Evolutionary conservation across 1,140 invertebrate species (phyloP).

Genomic region (Bombus fervidus): DNA sequence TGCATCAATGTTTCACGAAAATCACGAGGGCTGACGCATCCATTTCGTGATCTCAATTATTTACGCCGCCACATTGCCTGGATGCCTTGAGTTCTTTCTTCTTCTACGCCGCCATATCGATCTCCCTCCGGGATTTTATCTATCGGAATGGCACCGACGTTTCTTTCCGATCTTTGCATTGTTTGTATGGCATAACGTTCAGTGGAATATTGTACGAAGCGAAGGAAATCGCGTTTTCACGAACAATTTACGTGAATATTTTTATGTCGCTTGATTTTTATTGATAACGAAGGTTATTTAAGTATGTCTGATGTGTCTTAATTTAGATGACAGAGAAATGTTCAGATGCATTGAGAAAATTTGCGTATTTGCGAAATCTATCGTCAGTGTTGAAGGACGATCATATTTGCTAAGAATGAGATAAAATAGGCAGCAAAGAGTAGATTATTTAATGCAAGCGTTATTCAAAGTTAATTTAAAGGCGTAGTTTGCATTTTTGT

Average conservation of each 20-base stretch:
- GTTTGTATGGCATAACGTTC: no score
- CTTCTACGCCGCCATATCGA: constrained; percentile 9
- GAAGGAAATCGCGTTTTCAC: no score
- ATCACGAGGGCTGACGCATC: constrained; percentile 64
- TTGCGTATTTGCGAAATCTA: background rate
- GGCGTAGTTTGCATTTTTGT: constrained; percentile 29
- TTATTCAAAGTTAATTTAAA: constrained; percentile 41
- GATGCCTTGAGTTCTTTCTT: constrained; percentile 34
- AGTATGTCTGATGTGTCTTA: no score
- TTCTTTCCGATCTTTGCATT: background rate
- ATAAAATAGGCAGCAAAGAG: background rate
- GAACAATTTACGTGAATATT: background rate
- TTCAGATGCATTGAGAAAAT: background rate
- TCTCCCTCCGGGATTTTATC: background rate
- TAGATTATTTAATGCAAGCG: constrained; percentile 4
- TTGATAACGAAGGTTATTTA: background rate
- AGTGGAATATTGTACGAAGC: no score
- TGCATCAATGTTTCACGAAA: constrained; percentile 63
- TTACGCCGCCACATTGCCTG: constrained; percentile 36
- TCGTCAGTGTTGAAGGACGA: background rate
- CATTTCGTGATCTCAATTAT: constrained; percentile 65
- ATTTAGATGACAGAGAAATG: background rate
- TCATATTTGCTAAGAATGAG: constrained; percentile 31
- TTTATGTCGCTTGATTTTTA: no score
- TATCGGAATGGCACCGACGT: constrained; percentile 22